Percentiles rank a stretch among this genome's conserved stretches.
Conservation (phyloP, 2,888 invertebrate species). For the Tyria jacobaeae region DNA sequence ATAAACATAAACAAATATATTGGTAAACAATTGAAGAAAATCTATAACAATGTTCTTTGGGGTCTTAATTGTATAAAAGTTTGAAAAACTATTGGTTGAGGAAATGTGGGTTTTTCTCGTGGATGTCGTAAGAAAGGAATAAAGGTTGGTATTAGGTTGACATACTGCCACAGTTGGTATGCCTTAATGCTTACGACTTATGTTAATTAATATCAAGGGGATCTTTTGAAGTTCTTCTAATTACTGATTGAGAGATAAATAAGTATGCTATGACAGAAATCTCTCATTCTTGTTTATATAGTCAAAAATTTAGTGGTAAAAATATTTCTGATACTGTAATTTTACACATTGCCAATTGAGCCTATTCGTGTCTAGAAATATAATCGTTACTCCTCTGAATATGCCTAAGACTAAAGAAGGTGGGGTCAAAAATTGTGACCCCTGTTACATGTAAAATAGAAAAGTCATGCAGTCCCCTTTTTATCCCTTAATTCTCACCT, state of each 20-base stretch:
- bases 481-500: constrained; percentile 4
- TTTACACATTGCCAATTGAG: too few relatives aligned
- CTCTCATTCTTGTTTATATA: neutral
- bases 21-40: neutral
- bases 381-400: too few relatives aligned
- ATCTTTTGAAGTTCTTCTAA: neutral
- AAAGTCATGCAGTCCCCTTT: neutral
- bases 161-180: neutral
- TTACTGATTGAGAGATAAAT: neutral
- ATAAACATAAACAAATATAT: neutral
- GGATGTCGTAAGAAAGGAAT: constrained; percentile 11
- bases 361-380: too few relatives aligned
- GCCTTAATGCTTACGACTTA: neutral
- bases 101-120: constrained; percentile 10
- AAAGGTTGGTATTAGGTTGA: constrained; percentile 10
- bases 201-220: constrained; percentile 4
- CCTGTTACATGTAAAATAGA: neutral
- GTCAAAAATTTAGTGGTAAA: neutral
- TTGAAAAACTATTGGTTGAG: constrained; percentile 9
- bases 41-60: neutral
- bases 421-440: too few relatives aligned
- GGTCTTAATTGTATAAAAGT: neutral
- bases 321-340: too few relatives aligned
- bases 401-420: too few relatives aligned
- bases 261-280: neutral